Evolutionary conservation across 2,113 vertebrate species (phyloP), one percentile per base, ranked within the genome.

Genomic region (Dipodomys spectabilis): DNA sequence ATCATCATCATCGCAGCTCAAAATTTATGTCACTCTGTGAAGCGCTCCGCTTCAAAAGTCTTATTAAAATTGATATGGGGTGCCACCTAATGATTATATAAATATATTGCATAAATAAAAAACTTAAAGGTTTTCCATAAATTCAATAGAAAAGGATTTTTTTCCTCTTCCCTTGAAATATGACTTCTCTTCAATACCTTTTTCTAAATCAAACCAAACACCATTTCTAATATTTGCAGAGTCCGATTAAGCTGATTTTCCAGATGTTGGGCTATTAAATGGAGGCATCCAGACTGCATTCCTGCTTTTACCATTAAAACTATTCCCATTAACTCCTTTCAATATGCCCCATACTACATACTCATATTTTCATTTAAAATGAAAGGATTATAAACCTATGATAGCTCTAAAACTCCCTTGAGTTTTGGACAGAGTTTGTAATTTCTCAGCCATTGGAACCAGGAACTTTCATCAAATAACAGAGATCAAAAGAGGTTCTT

Each of bases 181-280:
- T 72, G 7, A 57, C 0, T 53, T 94, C 20, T 0, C 30, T n/a
- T 92, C 75, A 72, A 74, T 57, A 75, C 1, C 81, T 3, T 85
- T 81, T 30, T 19, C 81, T 53, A 81, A 91, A 32, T 93, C 72
- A 95, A 79, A 53, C 16, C n/a, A 80, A 86, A 81, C 11, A 39
- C 4, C 1, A 75, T 19, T 2, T 82, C 15, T 87, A 64, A 82
- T 83, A 84, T 95, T 92, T 94, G 44, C 39, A 90, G 27, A 92
- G 65, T 90, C 62, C 92, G 69, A 91, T 91, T 92, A 90, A 86
- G 78, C 27, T 81, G 64, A 83, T 88, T 96, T 96, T 74, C 35
- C 8, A 73, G 28, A 57, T 25, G 35, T 89, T 84, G 27, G 19
- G 3, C 28, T 91, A 39, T 84, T 93, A 49, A 68, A 27, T 49